A percentile compares a stretch with the other conserved stretches of the same genome.
phyloP scores from a whole-genome alignment of 2,888 invertebrate species.

The Platycheirus albimanus region DNA sequence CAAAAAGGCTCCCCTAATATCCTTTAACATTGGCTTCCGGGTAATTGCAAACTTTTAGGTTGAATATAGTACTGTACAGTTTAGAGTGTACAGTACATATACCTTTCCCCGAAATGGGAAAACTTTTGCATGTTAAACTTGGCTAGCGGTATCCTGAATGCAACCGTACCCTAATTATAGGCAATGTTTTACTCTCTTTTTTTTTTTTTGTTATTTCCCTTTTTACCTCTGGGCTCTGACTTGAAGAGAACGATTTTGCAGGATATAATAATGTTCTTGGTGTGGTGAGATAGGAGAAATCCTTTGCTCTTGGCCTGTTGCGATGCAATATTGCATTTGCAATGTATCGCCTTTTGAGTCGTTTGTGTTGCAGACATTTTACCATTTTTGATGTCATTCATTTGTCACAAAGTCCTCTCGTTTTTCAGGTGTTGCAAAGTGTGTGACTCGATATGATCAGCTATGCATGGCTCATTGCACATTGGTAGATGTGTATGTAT shows the following conservation, averaged over 20 bases:
- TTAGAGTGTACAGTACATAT: too few species aligned
- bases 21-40: slow-evolving; percentile 53
- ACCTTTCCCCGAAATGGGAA: slow-evolving; percentile 19
- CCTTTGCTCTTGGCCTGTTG: background rate
- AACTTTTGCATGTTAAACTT: slow-evolving; percentile 35
- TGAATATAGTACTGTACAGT: background rate
- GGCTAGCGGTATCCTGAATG: slow-evolving; percentile 34
- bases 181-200: slow-evolving; percentile 29
- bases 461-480: too few species aligned
- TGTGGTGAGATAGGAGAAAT: background rate
- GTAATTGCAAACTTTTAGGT: slow-evolving; percentile 46
- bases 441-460: slow-evolving; percentile 3
- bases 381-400: slow-evolving; percentile 29
- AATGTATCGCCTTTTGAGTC: slow-evolving; percentile 19
- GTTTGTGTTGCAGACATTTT: slow-evolving; percentile 29
- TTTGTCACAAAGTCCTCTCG: slow-evolving; percentile 31
- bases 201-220: background rate
- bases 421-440: slow-evolving; percentile 14
- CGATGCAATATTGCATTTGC: background rate
- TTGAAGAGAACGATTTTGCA: too few species aligned
- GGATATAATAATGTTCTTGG: background rate
- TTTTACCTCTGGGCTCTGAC: background rate
- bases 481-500: too few species aligned
- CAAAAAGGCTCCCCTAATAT: slow-evolving; percentile 43
- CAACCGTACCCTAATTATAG: slow-evolving; percentile 55